Conservation (phyloP, 23 tunicate genomes). For the Oikopleura albicans region DNA sequence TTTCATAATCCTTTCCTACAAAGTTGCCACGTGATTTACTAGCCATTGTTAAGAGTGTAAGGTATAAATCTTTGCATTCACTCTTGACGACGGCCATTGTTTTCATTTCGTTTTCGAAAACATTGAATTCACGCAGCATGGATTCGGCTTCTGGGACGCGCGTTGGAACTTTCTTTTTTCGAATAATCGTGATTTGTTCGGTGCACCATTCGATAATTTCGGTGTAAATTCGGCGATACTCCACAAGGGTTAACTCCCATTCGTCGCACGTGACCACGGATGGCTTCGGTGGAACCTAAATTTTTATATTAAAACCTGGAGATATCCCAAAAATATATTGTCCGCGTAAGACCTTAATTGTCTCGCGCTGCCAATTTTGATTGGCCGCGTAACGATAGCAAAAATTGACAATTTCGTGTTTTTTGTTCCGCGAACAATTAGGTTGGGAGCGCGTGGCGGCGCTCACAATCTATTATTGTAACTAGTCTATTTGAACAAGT, state of each 20-base stretch:
- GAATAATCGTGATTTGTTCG: slow-evolving; percentile 37
- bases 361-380: no score
- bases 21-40: not conserved
- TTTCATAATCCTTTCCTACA: no score
- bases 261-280: slow-evolving; percentile 23
- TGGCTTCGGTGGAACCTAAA: slow-evolving; percentile 13
- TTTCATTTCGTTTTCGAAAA: not conserved
- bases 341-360: no score
- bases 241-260: slow-evolving; percentile 51
- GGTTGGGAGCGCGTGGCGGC: no score
- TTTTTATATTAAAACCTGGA: no score
- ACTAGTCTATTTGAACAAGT: no score
- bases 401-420: no score
- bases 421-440: no score
- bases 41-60: not conserved
- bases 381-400: no score
- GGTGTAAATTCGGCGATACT: slow-evolving; percentile 34
- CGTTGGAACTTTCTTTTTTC: slow-evolving; percentile 31
- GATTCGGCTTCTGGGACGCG: slow-evolving; percentile 30
- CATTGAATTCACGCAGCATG: slow-evolving; percentile 35
- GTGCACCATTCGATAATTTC: slow-evolving; percentile 53
- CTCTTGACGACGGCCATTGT: not conserved
- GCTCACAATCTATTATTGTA: no score
- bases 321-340: no score
- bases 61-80: not conserved